These are phyloP conservation scores for Dryobotodes eremita DNA, from an alignment of 2,888 invertebrate genomes.

Conservation along the genomic window DNA sequence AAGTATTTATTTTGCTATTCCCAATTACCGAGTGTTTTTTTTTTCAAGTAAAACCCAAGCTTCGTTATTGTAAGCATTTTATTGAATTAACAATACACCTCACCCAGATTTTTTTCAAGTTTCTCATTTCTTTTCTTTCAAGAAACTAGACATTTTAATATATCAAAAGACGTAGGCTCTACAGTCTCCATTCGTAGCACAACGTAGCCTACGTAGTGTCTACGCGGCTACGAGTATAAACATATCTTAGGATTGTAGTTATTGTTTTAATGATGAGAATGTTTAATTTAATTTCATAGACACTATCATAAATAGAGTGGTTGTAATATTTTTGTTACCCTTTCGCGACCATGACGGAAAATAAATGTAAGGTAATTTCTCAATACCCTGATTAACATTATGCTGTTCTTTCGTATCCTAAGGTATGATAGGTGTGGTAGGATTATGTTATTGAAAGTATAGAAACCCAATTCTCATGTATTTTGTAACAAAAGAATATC, in stretches of 20 bases:
- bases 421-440: neutral
- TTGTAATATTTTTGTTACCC: neutral
- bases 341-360: neutral
- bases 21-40: too few species aligned
- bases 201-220: slow-evolving; percentile 3
- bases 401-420: neutral
- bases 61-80: too few species aligned
- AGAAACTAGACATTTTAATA: neutral
- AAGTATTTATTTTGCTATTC: neutral
- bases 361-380: neutral
- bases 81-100: neutral
- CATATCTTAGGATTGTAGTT: too few species aligned
- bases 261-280: neutral
- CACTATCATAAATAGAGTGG: neutral
- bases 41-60: too few species aligned
- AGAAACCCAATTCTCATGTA: neutral
- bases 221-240: slow-evolving; percentile 8
- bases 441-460: neutral
- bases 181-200: neutral
- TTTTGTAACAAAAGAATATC: neutral
- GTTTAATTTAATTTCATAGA: neutral
- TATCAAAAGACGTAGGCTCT: neutral
- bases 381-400: neutral
- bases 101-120: too few species aligned
- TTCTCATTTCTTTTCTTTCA: neutral